These are phyloP conservation scores for Drosophila helvetica DNA, from an alignment of 2,888 invertebrate genomes.

Conservation along the genomic window DNA sequence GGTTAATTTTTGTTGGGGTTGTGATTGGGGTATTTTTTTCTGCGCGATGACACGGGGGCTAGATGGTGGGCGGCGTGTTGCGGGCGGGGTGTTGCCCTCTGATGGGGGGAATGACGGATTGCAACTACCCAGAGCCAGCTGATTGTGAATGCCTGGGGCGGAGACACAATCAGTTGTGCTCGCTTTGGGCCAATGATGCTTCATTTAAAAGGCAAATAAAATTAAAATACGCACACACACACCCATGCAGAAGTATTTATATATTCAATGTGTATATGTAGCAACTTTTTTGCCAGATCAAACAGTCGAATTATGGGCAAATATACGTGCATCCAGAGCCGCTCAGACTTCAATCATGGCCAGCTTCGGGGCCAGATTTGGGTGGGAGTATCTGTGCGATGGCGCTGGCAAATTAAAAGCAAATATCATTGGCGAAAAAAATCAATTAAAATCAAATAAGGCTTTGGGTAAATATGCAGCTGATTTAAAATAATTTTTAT, in stretches of 20 bases:
- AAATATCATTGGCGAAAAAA: conserved; percentile 60
- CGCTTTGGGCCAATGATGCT: conserved; percentile 65
- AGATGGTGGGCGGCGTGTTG: background rate
- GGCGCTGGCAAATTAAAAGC: conserved; percentile 70
- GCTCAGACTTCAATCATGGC: conserved; percentile 45
- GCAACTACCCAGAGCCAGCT: conserved; percentile 49
- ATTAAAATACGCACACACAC: conserved; percentile 72
- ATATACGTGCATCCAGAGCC: conserved; percentile 51
- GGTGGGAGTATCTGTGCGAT: conserved; percentile 28
- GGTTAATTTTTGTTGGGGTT: conserved; percentile 64
- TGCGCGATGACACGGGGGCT: conserved; percentile 1
- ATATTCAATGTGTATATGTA: background rate
- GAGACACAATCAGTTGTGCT: conserved; percentile 69
- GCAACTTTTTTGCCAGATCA: conserved; percentile 64
- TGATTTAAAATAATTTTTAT: conserved; percentile 74
- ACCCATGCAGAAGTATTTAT: conserved; percentile 20
- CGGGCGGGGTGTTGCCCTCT: too few species aligned
- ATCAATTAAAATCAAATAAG: conserved; percentile 77
- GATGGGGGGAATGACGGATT: conserved; percentile 32
- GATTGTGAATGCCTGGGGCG: conserved; percentile 68
- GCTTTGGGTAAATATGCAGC: conserved; percentile 75
- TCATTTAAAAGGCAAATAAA: conserved; percentile 79
- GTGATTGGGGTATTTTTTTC: conserved; percentile 31
- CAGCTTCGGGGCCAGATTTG: background rate
- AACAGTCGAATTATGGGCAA: conserved; percentile 72